A percentile compares a stretch with the other conserved stretches of the same genome.
These are phyloP conservation scores for Carcina quercana DNA, from an alignment of 2,888 invertebrate species.

Conservation along the genomic window DNA sequence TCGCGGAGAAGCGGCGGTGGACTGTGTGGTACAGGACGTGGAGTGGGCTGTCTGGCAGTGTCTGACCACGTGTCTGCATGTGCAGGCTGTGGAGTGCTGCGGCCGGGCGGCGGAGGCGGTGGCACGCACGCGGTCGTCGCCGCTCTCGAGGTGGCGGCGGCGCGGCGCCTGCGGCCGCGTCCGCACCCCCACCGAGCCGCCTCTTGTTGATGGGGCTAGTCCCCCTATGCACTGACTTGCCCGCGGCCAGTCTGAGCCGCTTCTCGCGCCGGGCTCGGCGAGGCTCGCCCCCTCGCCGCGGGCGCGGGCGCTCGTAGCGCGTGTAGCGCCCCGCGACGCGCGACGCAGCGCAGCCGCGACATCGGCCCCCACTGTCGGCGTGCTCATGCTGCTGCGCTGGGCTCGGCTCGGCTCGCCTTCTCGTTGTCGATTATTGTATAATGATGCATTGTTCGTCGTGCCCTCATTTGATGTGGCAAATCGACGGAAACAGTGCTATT, in stretches of 20 bases:
- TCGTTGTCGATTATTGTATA: slow-evolving; percentile 39
- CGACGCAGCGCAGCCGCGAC: slow-evolving; percentile 21
- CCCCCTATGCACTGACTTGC: slow-evolving; percentile 51
- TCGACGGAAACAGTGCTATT: slow-evolving; percentile 39
- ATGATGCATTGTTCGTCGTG: slow-evolving; percentile 19
- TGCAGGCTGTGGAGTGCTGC: slow-evolving; percentile 65
- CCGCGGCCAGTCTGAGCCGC: slow-evolving; percentile 66
- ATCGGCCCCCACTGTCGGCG: slow-evolving; percentile 19
- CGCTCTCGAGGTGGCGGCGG: slow-evolving; percentile 33
- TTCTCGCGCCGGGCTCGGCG: slow-evolving; percentile 44
- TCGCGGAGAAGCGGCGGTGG: slow-evolving; percentile 60
- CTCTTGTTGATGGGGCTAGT: slow-evolving; percentile 54
- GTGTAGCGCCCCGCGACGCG: slow-evolving; percentile 23
- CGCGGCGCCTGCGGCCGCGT: slow-evolving; percentile 27
- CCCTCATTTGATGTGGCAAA: too few relatives aligned
- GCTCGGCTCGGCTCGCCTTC: slow-evolving; percentile 39
- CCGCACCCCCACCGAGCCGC: slow-evolving; percentile 43
- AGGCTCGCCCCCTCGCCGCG: slow-evolving; percentile 29
- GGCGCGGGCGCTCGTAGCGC: slow-evolving; percentile 26
- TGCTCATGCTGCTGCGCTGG: slow-evolving; percentile 27
- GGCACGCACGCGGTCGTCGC: slow-evolving; percentile 41
- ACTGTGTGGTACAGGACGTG: slow-evolving; percentile 30
- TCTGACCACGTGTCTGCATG: slow-evolving; percentile 62
- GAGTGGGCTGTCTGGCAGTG: slow-evolving; percentile 28
- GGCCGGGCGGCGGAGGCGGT: slow-evolving; percentile 46